Evolutionary conservation across 1,140 invertebrate species (phyloP).

Genomic region (Hylaeus volcanicus): DNA sequence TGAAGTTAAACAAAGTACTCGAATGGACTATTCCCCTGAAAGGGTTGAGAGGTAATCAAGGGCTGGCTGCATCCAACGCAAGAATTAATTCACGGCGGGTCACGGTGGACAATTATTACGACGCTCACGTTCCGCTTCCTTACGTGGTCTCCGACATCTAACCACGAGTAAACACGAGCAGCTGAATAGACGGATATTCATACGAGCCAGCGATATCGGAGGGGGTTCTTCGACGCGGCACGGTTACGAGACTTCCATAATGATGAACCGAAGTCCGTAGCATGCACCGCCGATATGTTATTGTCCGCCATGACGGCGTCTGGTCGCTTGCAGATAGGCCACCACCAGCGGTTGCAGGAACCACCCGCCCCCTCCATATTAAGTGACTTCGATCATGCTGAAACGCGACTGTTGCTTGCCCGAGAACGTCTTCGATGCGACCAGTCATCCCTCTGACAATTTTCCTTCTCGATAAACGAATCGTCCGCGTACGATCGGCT

Average conservation of each 20-base stretch:
- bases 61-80: too few relatives aligned
- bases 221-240: slow-evolving; percentile 44
- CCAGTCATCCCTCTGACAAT: too few relatives aligned
- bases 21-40: neutral
- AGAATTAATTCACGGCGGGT: neutral
- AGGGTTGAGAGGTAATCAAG: neutral
- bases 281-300: slow-evolving; percentile 70
- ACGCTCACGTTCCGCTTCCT: slow-evolving; percentile 56
- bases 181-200: slow-evolving; percentile 66
- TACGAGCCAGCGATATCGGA: slow-evolving; percentile 42
- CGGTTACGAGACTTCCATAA: slow-evolving; percentile 71
- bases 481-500: too few relatives aligned
- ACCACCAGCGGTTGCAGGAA: slow-evolving; percentile 56
- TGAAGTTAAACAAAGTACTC: too few relatives aligned
- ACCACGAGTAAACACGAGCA: slow-evolving; percentile 53
- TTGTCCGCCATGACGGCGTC: slow-evolving; percentile 54
- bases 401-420: neutral
- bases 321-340: slow-evolving; percentile 59
- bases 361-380: slow-evolving; percentile 64
- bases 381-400: slow-evolving; percentile 39
- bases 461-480: too few relatives aligned
- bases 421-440: neutral
- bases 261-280: slow-evolving; percentile 71
- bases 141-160: slow-evolving; percentile 30
- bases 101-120: slow-evolving; percentile 35